Percentiles rank a stretch among this genome's conserved stretches.
Conservation (phyloP, 2,888 invertebrate species). For the Limulus polyphemus region DNA sequence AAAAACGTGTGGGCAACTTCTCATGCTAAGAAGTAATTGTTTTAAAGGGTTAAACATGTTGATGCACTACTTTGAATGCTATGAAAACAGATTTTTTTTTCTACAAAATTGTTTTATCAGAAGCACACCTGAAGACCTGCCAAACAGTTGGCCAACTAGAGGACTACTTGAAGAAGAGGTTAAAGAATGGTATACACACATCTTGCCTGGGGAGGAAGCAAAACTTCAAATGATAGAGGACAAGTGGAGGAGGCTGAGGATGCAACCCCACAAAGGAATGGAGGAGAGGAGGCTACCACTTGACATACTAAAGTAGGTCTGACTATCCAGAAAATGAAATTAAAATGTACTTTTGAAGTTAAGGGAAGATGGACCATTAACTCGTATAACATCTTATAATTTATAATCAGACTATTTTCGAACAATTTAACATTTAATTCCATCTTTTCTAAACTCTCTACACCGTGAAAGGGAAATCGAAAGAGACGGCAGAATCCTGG, state of each 20-base stretch:
- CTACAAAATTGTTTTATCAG: background rate
- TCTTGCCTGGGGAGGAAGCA: conserved; percentile 26
- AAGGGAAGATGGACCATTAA: too few relatives aligned
- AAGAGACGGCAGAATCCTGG: too few relatives aligned
- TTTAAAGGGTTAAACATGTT: too few relatives aligned
- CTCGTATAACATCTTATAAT: too few relatives aligned
- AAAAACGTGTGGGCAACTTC: too few relatives aligned
- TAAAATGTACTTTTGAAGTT: too few relatives aligned
- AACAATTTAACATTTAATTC: too few relatives aligned
- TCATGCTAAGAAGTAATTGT: too few relatives aligned
- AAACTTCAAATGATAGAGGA: conserved; percentile 31
- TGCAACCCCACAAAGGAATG: conserved; percentile 16
- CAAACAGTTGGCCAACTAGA: background rate
- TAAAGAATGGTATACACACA: background rate
- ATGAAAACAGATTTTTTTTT: background rate
- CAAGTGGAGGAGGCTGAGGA: conserved; percentile 30
- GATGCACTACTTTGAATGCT: background rate
- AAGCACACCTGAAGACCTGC: background rate
- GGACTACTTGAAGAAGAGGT: background rate
- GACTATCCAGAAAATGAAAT: background rate
- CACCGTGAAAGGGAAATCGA: too few relatives aligned
- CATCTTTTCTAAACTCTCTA: too few relatives aligned
- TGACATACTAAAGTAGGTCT: conserved; percentile 15
- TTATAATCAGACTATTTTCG: too few relatives aligned
- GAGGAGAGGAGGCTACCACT: conserved; percentile 17